These are phyloP conservation scores for Stichopus horrens DNA, from an alignment of 53 echinoderm and acorn worm species.

Conservation along the genomic window DNA sequence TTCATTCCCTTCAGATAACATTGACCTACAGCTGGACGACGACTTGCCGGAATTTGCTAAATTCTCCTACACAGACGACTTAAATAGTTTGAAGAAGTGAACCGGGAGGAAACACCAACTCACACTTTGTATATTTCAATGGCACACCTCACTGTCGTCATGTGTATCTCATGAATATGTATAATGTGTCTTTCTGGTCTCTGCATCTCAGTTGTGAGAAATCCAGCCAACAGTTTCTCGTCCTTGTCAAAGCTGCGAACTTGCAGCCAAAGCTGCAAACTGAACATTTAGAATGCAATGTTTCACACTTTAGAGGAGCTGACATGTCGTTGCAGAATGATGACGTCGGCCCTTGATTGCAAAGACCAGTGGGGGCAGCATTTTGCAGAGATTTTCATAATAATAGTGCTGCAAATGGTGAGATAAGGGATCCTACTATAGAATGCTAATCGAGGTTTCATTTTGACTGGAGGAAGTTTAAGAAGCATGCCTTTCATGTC, in stretches of 20 bases:
- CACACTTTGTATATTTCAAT: conserved; percentile 15
- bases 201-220: not conserved
- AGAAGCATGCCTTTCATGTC: too few relatives aligned
- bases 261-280: not conserved
- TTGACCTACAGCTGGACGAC: conserved; percentile 51
- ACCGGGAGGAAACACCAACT: not conserved
- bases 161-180: conserved; percentile 26
- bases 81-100: conserved; percentile 54
- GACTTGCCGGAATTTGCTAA: conserved; percentile 93
- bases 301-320: not conserved
- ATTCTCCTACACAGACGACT: conserved; percentile 94
- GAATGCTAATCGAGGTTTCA: too few relatives aligned
- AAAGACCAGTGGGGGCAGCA: not conserved
- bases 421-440: too few relatives aligned
- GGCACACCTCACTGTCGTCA: conserved; percentile 28
- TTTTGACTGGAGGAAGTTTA: too few relatives aligned
- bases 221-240: not conserved
- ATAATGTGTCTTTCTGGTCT: conserved; percentile 40
- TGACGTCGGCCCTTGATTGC: not conserved
- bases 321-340: not conserved
- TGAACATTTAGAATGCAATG: not conserved
- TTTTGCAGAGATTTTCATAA: too few relatives aligned
- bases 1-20: conserved; percentile 37
- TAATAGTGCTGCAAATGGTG: too few relatives aligned
- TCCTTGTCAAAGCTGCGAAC: not conserved